Evolutionary conservation across 2,888 invertebrate species (phyloP), one percentile per base, ranked within the genome.

Genomic region (Himalopsyche kuldschensis): DNA sequence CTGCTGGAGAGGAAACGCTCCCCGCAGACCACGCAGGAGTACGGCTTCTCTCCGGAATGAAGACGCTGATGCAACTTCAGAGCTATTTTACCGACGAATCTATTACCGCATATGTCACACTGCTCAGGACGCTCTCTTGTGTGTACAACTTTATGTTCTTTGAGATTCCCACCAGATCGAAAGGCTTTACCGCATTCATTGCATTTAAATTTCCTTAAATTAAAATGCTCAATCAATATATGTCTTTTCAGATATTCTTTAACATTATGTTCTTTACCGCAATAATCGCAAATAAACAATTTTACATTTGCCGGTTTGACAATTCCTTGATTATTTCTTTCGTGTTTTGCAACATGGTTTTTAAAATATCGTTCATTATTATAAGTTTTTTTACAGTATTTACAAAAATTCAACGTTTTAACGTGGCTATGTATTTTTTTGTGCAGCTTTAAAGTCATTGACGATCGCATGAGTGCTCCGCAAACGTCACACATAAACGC

Each of bases 251-350:
- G 41, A n/a, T 76, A 48, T 4, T 75, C 79, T 84, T 84, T 84
- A 11, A 82, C 41, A n/a, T 47, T 55, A 41, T 75, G 47, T 11
- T 81, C 47, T 82, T 84, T 82, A 2, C 84, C 82, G 41, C 84
- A 84, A 75, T 84, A 84, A 63, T 84, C 84, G 24, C 84, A 84
- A 30, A 84, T 80, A 30, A 82, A 84, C 15, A 32, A 48, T 31
- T 82, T 84, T 46, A 79, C 76, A 2, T 41, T 55, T 3, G 48
- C n/a, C n/a, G 79, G 48, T n/a, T 75, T 47, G 24, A 20, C 41
- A 31, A 82, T 77, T 4, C 30, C 47, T 47, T 79, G 79, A 4
- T 79, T 10, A 76, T 82, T 76, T 76, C n/a, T n/a, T 24, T 76
- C 35, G 41, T 76, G 76, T 41, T 76, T 76, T 20, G 20, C 20